These are phyloP conservation scores for Megalonaias nervosa DNA, from an alignment of 1,140 invertebrate species.

Conservation along the genomic window DNA sequence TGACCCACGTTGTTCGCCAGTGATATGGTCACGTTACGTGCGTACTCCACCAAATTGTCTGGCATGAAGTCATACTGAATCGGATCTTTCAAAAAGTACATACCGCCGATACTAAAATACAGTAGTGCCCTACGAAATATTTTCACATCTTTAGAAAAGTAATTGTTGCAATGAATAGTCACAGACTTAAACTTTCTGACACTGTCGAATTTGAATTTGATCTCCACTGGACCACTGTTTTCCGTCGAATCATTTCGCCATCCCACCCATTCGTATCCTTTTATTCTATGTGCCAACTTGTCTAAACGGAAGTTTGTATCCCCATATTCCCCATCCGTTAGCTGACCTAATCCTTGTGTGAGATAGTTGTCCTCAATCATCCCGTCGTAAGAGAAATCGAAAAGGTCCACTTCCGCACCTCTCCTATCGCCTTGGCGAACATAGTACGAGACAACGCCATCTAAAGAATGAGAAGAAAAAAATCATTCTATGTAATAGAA, in stretches of 20 bases:
- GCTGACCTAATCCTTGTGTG: conserved; percentile 83
- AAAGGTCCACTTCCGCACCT: conserved; percentile 84
- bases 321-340: conserved; percentile 85
- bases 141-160: conserved; percentile 79
- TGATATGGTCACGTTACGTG: conserved; percentile 87
- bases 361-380: conserved; percentile 74
- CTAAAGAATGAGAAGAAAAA: conserved; percentile 72
- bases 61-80: conserved; percentile 81
- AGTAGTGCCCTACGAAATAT: conserved; percentile 78
- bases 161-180: conserved; percentile 86
- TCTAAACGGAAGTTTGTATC: conserved; percentile 85
- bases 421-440: conserved; percentile 87
- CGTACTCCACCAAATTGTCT: conserved; percentile 86
- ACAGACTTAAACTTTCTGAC: conserved; percentile 89
- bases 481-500: no score
- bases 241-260: conserved; percentile 87
- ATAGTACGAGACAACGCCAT: conserved; percentile 85
- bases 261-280: conserved; percentile 90
- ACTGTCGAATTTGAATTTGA: conserved; percentile 88
- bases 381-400: conserved; percentile 94
- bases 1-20: conserved; percentile 86
- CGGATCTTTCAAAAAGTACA: conserved; percentile 82
- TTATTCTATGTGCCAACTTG: conserved; percentile 78
- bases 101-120: conserved; percentile 85
- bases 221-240: conserved; percentile 51